A percentile compares a stretch with the other conserved stretches of the same genome.
phyloP scores from a whole-genome alignment of 2,113 vertebrate species.

The Apaloderma vittatum region DNA sequence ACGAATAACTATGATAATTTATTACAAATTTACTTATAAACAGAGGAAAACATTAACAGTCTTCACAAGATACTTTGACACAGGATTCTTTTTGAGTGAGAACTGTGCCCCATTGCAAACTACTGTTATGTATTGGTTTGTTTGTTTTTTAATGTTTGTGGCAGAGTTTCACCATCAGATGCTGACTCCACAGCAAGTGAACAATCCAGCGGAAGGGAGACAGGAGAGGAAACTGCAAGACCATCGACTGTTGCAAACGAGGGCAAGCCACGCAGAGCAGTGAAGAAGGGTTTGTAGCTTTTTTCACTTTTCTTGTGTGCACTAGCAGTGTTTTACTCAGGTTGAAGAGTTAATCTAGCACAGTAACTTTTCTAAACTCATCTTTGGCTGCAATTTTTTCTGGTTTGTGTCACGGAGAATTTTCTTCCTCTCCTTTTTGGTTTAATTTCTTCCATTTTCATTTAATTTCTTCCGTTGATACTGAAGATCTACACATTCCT shows the following conservation, averaged over 20 bases:
- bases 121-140: neutral
- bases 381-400: neutral
- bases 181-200: conserved; percentile 92
- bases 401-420: neutral
- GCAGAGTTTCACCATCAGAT: conserved; percentile 92
- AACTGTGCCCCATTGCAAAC: neutral
- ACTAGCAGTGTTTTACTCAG: neutral
- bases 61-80: neutral
- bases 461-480: neutral
- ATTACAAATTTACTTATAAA: neutral
- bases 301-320: neutral
- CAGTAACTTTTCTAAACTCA: neutral
- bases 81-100: neutral
- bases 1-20: neutral
- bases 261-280: conserved; percentile 82
- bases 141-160: neutral
- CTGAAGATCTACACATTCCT: neutral
- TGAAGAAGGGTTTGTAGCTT: conserved; percentile 83
- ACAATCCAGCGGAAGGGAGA: conserved; percentile 89
- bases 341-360: neutral
- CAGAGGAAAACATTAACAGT: neutral
- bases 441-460: neutral
- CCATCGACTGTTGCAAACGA: conserved; percentile 75
- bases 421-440: neutral
- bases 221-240: conserved; percentile 84